Base-by-base conservation (phyloP, 2,113 vertebrate species). In the Panthera uncia region DNA sequence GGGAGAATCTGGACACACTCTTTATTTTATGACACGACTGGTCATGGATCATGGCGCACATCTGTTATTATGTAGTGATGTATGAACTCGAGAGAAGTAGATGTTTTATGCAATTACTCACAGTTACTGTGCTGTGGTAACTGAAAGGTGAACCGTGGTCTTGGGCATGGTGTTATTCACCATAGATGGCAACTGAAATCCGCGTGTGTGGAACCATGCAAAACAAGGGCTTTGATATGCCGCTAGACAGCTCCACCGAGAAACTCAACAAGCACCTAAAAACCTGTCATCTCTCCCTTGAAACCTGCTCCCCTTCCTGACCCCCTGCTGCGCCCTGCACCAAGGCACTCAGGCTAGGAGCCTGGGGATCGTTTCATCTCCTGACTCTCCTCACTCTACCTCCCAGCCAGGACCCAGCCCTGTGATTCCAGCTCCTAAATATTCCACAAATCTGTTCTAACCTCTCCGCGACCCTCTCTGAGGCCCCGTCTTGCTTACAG, bases 121-220 rank as follows among this genome's bases (percentile, higher is more conserved):
- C 10, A 19, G 66, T 33, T 78, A 41, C 78, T 3, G 3, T 14
- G 4, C 68, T 0, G 2, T 36, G 27, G 48, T 48, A 57, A 52
- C 61, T 66, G 71, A 65, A 80, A 65, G 55, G 33, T 4, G 61
- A n/a, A 36, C n/a, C 8, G 2, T 7, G 38, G 4, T 63, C 18
- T 38, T 31, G 27, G 45, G 18, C 5, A 66, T 50, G 7, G 13
- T 33, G 21, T 21, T 52, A 45, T 15, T 65, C 78, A 57, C n/a
- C 36, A 1, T 16, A n/a, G 0, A 2, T 69, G 33, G 33, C 36
- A 38, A 45, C 45, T 73, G n/a, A 74, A 74, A 87, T 69, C 36
- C 45, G 29, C 2, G 27, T 0, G 0, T n/a, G 5, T 1, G 15
- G 78, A 76, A 52, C 21, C 12, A 1, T 0, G 13, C 11, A 55